Conservation (phyloP, 2,888 invertebrate species). For the Melangyna quadrimaculata region DNA sequence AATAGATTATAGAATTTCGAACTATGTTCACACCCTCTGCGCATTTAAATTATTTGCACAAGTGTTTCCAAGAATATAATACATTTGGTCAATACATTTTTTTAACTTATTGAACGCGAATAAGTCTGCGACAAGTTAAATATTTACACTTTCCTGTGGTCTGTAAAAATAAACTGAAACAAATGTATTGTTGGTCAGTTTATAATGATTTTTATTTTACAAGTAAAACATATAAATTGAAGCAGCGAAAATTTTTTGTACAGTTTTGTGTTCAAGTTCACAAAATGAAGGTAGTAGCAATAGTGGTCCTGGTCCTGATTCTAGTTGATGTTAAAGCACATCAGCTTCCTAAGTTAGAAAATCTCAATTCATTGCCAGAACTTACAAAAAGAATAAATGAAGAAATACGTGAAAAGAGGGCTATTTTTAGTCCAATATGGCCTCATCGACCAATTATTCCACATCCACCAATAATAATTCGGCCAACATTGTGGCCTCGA, state of each 20-base stretch:
- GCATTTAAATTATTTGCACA: not conserved
- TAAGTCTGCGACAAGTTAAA: not conserved
- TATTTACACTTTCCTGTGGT: constrained; percentile 6
- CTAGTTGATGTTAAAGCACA: not conserved
- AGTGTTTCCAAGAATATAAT: not conserved
- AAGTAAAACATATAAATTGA: constrained; percentile 31
- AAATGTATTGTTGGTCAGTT: not conserved
- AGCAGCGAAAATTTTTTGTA: not conserved
- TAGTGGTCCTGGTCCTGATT: not conserved
- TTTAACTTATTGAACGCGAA: not conserved
- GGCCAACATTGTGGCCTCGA: not conserved
- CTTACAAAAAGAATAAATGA: not conserved
- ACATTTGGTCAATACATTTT: not conserved
- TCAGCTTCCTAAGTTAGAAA: not conserved
- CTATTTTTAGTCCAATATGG: not conserved
- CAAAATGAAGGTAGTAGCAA: constrained; percentile 35
- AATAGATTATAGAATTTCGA: too few relatives aligned
- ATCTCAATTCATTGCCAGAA: not conserved
- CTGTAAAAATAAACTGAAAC: constrained; percentile 6
- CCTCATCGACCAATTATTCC: not conserved
- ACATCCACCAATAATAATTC: not conserved
- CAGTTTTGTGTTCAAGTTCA: not conserved
- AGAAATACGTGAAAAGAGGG: not conserved
- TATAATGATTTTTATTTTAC: not conserved
- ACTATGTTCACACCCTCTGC: not conserved